Evolutionary conservation across 2,888 invertebrate species (phyloP), one percentile per base, ranked within the genome.

Genomic region (Drosophila borborema): DNA sequence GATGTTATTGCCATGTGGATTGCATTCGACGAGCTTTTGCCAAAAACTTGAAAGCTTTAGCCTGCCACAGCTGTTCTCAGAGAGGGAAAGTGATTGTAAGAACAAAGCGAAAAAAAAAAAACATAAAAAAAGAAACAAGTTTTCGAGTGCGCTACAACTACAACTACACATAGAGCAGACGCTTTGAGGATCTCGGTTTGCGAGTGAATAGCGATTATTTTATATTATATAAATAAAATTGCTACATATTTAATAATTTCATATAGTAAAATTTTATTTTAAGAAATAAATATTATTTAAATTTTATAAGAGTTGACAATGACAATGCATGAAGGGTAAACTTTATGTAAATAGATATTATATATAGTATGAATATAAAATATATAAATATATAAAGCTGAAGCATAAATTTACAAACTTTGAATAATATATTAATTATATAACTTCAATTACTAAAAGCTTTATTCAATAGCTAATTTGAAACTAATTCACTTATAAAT

Each of bases 1-100:
- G 89, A 86, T 86, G 79, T 81, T 79, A 62, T 64, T 77, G 74
- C 60, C 67, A 75, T 80, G 90, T 86, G 85, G 88, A 89, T 75
- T 75, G 69, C 66, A 80, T 89, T 75, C n/a, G 20, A 4, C 28
- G 82, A 86, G 87, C 87, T 87, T 71, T 80, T 16, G 20, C 14
- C 18, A 18, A 31, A 14, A 81, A 74, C 81, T 81, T 78, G 74
- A 89, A 86, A 84, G 89, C 89, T 84, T 78, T 48, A 10, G 34
- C 48, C 9, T 56, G 70, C 83, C 64, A 78, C 86, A 89, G 89
- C 86, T 89, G 86, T 76, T 83, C 60, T 54, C 69, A 72, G 72
- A 83, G 74, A 86, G 72, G 68, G 83, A 86, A 75, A 86, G 83
- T 72, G 66, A 43, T 41, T 28, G 31, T 46, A 20, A 10, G 31